Evolutionary conservation across 1,140 invertebrate genomes (phyloP).

Genomic region (Drosophila bifasciata): DNA sequence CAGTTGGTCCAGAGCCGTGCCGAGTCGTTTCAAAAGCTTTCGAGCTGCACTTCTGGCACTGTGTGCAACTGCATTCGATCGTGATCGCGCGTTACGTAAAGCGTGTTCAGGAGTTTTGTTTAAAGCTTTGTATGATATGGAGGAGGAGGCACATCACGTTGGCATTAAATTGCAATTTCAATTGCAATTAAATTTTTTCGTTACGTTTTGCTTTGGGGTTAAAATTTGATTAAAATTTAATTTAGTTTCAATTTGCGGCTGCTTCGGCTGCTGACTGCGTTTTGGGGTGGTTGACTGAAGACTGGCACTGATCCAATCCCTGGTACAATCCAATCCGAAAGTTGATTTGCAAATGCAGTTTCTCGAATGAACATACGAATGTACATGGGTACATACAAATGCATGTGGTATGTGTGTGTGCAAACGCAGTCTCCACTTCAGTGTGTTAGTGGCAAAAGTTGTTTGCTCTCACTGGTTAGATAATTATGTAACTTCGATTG

Average conservation of each 20-base stretch:
- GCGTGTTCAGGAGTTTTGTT: conserved; percentile 4
- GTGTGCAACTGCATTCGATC: conserved; percentile 20
- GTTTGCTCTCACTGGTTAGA: conserved; percentile 38
- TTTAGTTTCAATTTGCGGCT: conserved; percentile 44
- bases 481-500: conserved; percentile 57
- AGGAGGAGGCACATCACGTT: conserved; percentile 12
- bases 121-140: background rate
- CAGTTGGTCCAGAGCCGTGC: conserved; percentile 37
- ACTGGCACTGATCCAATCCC: conserved; percentile 45
- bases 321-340: conserved; percentile 47
- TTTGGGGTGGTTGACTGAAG: conserved; percentile 14
- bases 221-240: conserved; percentile 70
- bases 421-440: conserved; percentile 55
- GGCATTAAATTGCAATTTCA: conserved; percentile 10
- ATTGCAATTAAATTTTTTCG: conserved; percentile 35
- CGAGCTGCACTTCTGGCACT: conserved; percentile 52
- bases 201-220: conserved; percentile 9
- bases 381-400: background rate
- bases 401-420: conserved; percentile 16
- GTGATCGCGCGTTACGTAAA: conserved; percentile 34
- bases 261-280: conserved; percentile 49
- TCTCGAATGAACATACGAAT: conserved; percentile 12
- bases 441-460: conserved; percentile 26
- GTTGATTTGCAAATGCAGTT: conserved; percentile 34
- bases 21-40: conserved; percentile 45